These are phyloP conservation scores for Aplochiton taeniatus DNA, from an alignment of 2,797 vertebrate species.

Conservation along the genomic window DNA sequence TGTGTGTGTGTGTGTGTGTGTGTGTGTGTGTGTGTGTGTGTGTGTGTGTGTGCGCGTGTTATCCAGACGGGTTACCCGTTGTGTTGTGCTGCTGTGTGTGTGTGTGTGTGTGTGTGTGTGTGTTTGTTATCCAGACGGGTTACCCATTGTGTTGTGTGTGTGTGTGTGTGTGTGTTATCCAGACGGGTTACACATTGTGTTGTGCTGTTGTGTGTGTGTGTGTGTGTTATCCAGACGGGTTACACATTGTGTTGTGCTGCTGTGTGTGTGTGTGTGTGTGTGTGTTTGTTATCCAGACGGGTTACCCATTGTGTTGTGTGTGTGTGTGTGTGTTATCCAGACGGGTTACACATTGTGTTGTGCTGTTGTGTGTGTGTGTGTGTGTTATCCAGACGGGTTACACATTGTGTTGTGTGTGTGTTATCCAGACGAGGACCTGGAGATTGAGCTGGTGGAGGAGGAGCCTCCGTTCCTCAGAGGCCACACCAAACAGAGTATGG, in stretches of 20 bases:
- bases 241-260: neutral
- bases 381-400: neutral
- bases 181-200: conserved; percentile 78
- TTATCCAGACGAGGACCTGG: conserved; percentile 91
- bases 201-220: no score
- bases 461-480: conserved; percentile 95
- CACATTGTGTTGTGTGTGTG: neutral
- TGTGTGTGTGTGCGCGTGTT: no score
- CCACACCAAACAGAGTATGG: conserved; percentile 98
- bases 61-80: neutral
- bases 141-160: no score
- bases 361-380: no score
- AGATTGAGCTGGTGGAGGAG: conserved; percentile 97
- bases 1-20: no score
- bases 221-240: neutral
- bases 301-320: no score
- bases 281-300: no score
- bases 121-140: conserved; percentile 80
- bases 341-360: no score
- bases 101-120: no score
- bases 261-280: no score
- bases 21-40: no score
- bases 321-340: no score
- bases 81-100: neutral
- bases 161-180: conserved; percentile 20